Evolutionary conservation across 2,888 invertebrate species (phyloP), one percentile per base, ranked within the genome.

Genomic region (Torymus texanus): DNA sequence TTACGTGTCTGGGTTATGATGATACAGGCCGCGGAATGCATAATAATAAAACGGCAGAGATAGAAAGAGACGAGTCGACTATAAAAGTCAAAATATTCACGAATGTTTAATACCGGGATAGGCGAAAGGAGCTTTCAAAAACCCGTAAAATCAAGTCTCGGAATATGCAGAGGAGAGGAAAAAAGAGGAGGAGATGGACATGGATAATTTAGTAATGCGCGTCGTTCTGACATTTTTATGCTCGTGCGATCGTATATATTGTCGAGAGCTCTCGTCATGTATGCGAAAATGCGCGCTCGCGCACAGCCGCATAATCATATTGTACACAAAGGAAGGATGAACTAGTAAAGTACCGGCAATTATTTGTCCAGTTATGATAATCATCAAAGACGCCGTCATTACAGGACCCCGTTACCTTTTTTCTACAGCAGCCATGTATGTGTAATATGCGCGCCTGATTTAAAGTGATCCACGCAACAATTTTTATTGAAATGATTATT

Each of bases 291-390:
- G 12, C 55, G 67, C 41, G 29, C n/a, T n/a, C 24, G 3, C 29
- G 29, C 5, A 29, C 29, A 24, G 24, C n/a, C n/a, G 29, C 51
- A 51, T 58, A 61, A 73, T 73, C 55, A 68, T 24, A 63, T 58
- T 56, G 29, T 13, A 66, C 21, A 72, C 71, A 75, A 72, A 66
- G 71, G 66, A 66, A 67, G 65, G 16, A 55, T 29, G 71, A 79
- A 61, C 65, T 56, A 29, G 61, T 56, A 66, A 67, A 79, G 71
- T 72, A 62, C 50, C 24, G 21, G 66, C 75, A 79, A 79, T 79
- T 79, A 79, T 66, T 61, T 75, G 66, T 79, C 79, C 79, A 73
- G 79, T 79, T 79, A 75, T 66, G 72, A 75, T 72, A 79, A 75
- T 75, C 75, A 65, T 75, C 65, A 75, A 75, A 50, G 75, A 62